These are phyloP conservation scores for Fratercula arctica DNA, from an alignment of 2,797 vertebrate genomes.

Conservation along the genomic window DNA sequence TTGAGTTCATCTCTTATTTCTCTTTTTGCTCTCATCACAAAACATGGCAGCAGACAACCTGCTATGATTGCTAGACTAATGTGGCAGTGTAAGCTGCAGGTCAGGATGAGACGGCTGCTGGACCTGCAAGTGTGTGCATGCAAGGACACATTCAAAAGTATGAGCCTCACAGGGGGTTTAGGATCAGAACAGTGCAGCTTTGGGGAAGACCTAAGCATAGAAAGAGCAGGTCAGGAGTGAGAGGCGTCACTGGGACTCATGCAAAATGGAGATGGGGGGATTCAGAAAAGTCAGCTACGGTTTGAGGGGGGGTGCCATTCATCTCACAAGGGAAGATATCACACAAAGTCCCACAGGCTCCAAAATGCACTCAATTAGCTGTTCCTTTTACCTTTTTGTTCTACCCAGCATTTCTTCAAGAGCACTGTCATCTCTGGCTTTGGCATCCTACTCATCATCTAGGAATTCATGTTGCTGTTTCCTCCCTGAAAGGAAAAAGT, in stretches of 20 bases:
- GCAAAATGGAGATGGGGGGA: not conserved
- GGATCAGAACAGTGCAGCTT: not conserved
- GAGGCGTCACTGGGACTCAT: not conserved
- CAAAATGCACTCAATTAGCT: slow-evolving; percentile 38
- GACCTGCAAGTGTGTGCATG: rapidly evolving
- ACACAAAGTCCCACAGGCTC: slow-evolving; percentile 10
- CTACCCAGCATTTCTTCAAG: slow-evolving; percentile 71
- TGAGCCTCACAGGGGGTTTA: rapidly evolving
- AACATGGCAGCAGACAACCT: not conserved
- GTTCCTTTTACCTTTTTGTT: slow-evolving; percentile 69
- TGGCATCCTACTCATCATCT: slow-evolving; percentile 68
- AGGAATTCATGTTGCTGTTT: slow-evolving; percentile 64
- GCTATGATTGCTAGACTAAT: not conserved
- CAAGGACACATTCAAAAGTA: not conserved
- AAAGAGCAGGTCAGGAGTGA: not conserved
- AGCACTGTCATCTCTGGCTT: slow-evolving; percentile 68
- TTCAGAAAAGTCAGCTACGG: not conserved
- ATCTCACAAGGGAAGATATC: not conserved
- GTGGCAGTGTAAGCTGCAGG: not conserved
- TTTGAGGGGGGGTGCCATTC: not conserved
- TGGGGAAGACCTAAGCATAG: not conserved
- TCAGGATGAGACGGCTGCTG: not conserved
- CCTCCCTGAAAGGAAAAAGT: slow-evolving; percentile 62
- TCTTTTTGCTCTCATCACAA: not conserved
- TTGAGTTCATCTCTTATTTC: not conserved